Percentiles rank a stretch among this genome's conserved stretches.
Conservation (phyloP, 1,140 invertebrate species). For the Oscheius sp. region DNA sequence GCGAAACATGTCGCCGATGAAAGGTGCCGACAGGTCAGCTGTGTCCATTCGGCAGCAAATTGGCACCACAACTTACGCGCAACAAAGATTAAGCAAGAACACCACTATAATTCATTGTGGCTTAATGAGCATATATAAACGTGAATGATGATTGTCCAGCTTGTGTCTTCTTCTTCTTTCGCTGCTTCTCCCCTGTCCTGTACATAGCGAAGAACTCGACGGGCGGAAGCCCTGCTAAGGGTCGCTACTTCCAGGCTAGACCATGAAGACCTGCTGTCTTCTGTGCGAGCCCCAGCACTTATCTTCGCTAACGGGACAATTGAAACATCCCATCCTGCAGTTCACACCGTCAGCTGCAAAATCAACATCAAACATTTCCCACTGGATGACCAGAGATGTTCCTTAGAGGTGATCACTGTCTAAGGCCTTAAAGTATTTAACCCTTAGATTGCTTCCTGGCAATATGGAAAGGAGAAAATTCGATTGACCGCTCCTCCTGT, state of each 20-base stretch:
- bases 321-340: constrained; percentile 48
- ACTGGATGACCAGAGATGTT: constrained; percentile 50
- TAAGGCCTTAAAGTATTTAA: neutral
- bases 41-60: constrained; percentile 1
- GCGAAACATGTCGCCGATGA: neutral
- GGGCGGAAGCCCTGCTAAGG: constrained; percentile 39
- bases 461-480: constrained; percentile 51
- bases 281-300: constrained; percentile 42
- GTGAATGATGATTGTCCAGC: too few relatives aligned
- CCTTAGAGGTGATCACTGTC: constrained; percentile 44
- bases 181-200: neutral
- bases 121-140: too few relatives aligned
- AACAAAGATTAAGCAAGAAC: constrained; percentile 1
- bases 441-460: constrained; percentile 50
- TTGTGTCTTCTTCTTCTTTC: too few relatives aligned
- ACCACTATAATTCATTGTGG: neutral
- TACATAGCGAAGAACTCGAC: neutral
- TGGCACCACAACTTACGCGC: neutral
- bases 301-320: constrained; percentile 51
- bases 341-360: constrained; percentile 52
- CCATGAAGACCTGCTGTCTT: constrained; percentile 50
- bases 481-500: constrained; percentile 46
- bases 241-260: constrained; percentile 50
- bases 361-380: constrained; percentile 57
- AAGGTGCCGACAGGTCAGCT: constrained; percentile 11